Conservation (phyloP, 2,797 vertebrate genomes). For the Argyrosomus regius region DNA sequence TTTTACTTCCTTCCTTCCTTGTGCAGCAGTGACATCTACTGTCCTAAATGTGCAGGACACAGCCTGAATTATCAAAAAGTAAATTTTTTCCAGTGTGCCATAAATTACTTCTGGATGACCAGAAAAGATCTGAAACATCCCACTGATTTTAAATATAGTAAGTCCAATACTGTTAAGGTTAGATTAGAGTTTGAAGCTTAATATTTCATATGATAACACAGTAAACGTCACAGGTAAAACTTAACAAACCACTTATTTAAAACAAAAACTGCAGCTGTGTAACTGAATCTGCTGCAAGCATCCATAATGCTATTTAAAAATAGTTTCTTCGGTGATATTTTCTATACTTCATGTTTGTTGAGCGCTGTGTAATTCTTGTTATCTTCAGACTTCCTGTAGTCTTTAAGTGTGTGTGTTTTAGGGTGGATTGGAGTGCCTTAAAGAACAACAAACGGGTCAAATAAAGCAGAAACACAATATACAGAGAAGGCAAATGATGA, state of each 20-base stretch:
- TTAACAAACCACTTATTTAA: background rate
- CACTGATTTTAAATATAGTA: background rate
- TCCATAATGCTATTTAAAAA: background rate
- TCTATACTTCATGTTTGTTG: background rate
- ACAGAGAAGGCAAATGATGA: conserved; percentile 24
- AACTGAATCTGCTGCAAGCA: too few relatives aligned
- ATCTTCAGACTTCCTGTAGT: background rate
- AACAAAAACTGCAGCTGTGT: background rate
- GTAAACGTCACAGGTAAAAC: background rate
- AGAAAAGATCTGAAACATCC: background rate
- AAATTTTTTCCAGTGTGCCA: accelerated
- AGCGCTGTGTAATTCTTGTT: background rate
- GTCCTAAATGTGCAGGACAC: background rate
- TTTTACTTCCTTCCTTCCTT: background rate
- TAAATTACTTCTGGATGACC: background rate
- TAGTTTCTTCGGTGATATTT: background rate
- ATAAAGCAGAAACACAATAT: background rate
- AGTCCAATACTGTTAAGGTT: background rate
- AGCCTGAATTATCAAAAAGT: background rate
- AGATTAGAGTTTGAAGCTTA: background rate
- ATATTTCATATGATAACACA: background rate
- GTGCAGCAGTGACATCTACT: conserved; percentile 41
- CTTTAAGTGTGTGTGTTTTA: background rate
- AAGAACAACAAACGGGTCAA: background rate
- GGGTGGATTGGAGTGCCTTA: background rate